A percentile compares a stretch with the other conserved stretches of the same genome.
Evolutionary conservation across 2,797 vertebrate species (phyloP).

Genomic region (Rhinoraja longicauda): DNA sequence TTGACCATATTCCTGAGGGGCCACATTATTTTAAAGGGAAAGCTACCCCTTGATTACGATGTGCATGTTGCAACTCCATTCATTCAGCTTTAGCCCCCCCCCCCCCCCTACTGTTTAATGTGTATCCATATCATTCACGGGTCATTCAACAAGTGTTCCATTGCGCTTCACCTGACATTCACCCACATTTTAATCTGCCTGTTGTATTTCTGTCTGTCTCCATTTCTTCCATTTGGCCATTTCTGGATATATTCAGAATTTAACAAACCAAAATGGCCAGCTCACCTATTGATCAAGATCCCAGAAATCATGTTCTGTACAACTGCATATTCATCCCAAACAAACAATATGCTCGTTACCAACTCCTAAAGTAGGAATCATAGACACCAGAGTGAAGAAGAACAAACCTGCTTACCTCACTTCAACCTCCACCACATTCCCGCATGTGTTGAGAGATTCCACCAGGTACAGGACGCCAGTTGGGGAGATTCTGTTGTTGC

Average conservation of each 20-base stretch:
- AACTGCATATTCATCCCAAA: background rate
- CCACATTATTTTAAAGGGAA: background rate
- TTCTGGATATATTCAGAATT: background rate
- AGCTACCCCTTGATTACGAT: too few species aligned
- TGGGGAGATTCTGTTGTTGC: constrained; percentile 64
- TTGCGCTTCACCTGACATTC: background rate
- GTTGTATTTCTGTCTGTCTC: background rate
- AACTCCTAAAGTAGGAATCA: background rate
- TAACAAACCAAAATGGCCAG: background rate
- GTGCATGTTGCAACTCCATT: too few species aligned
- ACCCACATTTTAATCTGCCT: background rate
- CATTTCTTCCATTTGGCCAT: background rate
- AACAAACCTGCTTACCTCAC: constrained; percentile 56
- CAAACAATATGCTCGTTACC: background rate
- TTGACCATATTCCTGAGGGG: background rate
- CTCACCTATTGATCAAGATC: background rate
- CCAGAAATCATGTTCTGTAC: background rate
- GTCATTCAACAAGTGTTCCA: background rate
- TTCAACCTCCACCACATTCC: constrained; percentile 52
- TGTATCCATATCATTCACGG: too few species aligned
- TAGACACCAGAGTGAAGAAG: background rate
- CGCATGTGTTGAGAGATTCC: constrained; percentile 52
- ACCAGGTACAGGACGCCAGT: constrained; percentile 61
- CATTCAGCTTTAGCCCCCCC: too few species aligned
- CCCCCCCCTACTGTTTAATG: too few species aligned